Conservation (phyloP, 2,888 invertebrate genomes). For the Mimachlamys varia region DNA sequence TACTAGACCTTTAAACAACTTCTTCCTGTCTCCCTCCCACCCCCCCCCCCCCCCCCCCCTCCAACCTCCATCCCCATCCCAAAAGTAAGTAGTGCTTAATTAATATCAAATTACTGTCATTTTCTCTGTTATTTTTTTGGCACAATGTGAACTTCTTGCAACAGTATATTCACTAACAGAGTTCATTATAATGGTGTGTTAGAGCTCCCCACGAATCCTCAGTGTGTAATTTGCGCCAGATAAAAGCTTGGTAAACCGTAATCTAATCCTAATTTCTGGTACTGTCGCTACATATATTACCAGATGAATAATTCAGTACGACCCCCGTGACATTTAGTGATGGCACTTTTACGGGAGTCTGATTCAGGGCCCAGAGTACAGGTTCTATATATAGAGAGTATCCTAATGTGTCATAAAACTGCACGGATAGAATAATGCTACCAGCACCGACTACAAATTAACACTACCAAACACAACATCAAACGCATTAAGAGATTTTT, state of each 20-base stretch:
- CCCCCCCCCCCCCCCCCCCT: no score
- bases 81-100: no score
- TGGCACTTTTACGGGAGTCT: background rate
- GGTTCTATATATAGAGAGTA: background rate
- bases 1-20: no score
- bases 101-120: no score
- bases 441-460: background rate
- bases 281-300: background rate
- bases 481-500: no score
- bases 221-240: background rate
- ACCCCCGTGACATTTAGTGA: background rate
- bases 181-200: background rate
- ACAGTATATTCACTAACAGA: no score
- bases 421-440: no score
- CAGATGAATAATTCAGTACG: background rate
- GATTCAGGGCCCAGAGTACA: background rate
- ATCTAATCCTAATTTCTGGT: background rate
- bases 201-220: background rate
- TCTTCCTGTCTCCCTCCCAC: no score
- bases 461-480: background rate
- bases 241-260: no score
- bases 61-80: no score
- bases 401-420: background rate
- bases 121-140: no score
- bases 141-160: no score